phyloP scores from a whole-genome alignment of 35 echinoderm and acorn worm species.

The Amphiura filiformis region DNA sequence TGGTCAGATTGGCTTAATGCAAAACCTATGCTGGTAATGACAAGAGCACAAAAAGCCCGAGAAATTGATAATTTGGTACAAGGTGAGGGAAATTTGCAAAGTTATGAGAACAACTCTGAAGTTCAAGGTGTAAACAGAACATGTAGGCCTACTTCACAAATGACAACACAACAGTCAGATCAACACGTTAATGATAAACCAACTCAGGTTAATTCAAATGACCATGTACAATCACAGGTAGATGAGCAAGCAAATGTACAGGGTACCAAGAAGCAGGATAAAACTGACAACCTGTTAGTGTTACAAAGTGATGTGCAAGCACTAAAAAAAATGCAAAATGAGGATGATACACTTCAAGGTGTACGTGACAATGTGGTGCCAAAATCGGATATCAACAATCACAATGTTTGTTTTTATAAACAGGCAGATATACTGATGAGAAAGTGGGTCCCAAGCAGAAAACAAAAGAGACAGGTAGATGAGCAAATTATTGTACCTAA shows the following conservation, averaged over 20 bases:
- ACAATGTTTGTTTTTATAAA: background rate
- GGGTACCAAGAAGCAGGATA: background rate
- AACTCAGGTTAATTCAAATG: no score
- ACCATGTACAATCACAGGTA: background rate
- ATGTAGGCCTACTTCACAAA: background rate
- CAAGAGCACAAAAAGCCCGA: background rate
- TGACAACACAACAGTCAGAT: background rate
- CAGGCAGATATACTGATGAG: background rate
- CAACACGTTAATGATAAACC: background rate
- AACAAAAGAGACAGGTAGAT: background rate
- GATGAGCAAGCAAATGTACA: background rate
- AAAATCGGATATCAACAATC: background rate
- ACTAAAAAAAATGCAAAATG: background rate
- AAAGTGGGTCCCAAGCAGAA: background rate
- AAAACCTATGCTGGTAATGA: background rate
- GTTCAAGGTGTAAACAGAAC: background rate
- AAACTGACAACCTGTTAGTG: background rate
- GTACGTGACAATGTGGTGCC: background rate
- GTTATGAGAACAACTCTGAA: background rate
- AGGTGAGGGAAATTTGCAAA: background rate
- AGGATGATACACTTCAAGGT: background rate
- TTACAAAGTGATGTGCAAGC: background rate
- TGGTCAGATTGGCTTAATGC: background rate
- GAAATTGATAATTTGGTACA: background rate
- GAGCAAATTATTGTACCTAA: background rate